These are phyloP conservation scores for Mustelus asterias DNA, from an alignment of 2,113 vertebrate genomes.

Conservation along the genomic window DNA sequence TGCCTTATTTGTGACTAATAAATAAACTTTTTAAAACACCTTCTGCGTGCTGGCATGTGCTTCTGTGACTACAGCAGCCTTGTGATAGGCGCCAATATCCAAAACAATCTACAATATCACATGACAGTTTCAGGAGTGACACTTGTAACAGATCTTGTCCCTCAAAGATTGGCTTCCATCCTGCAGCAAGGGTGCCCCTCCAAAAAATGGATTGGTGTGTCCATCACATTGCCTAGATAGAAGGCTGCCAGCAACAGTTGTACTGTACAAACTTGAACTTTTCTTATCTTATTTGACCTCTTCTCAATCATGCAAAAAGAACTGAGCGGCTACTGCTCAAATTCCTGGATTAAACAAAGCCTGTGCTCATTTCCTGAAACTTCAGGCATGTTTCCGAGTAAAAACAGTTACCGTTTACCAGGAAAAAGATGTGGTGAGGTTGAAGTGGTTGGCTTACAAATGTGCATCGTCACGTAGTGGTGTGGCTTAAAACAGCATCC, in stretches of 20 bases:
- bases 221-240: not conserved
- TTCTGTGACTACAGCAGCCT: not conserved
- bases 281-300: not conserved
- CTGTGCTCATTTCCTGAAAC: slow-evolving; percentile 14
- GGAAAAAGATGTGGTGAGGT: slow-evolving; percentile 11
- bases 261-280: not conserved
- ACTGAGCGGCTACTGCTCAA: not conserved
- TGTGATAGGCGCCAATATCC: not conserved
- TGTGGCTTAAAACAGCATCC: not conserved
- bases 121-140: not conserved
- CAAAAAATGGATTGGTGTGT: too few relatives aligned
- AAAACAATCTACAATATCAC: not conserved
- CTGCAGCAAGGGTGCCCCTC: too few relatives aligned
- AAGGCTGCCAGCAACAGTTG: not conserved
- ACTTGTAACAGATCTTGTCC: not conserved
- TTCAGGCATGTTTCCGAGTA: slow-evolving; percentile 17
- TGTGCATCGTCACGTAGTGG: not conserved
- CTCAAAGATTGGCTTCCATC: not conserved
- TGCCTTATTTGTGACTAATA: too few relatives aligned
- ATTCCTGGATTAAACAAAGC: slow-evolving; percentile 23
- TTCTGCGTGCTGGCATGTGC: not conserved
- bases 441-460: not conserved
- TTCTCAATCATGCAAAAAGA: not conserved
- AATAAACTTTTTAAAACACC: too few relatives aligned
- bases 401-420: not conserved